Evolutionary conservation across 2,888 invertebrate species (phyloP), one percentile per base, ranked within the genome.

Genomic region (Pammene fasciana): DNA sequence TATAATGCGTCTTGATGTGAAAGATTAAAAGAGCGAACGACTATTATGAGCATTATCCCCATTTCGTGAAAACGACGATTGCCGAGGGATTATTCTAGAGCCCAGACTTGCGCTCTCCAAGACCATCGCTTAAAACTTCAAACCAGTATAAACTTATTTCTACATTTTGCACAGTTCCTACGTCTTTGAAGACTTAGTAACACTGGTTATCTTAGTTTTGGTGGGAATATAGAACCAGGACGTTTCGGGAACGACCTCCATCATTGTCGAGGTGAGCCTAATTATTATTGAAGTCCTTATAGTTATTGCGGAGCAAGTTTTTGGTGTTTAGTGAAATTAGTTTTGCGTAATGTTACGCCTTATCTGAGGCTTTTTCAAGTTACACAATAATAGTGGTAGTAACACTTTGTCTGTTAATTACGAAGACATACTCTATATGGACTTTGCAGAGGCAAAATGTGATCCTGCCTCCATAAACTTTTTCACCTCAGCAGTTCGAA

Each of bases 11-110:
- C 45, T 41, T 41, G 70, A 65, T 65, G 68, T 68, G 65, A 78
- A 75, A 78, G 78, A 77, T 79, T 76, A 74, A 76, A 77, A 76
- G 72, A 75, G 75, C 73, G 73, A 76, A 76, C 74, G 74, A 74
- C 70, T 61, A 72, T 74, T 76, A 77, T 80, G 79, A 78, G 79
- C 79, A 79, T 79, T 76, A 77, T 74, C 77, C 74, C 71, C 72
- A 70, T 73, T 74, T 71, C 67, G 67, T 46, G 65, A 67, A 73
- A 74, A 74, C 74, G 73, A 73, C 73, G 72, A 75, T 72, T 70
- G 71, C 73, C 72, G 70, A 16, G 70, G 72, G 70, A 65, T 70
- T 65, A 70, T 60, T 54, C 48, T 6, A 26, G 59, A 60, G 45
- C 64, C 54, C 7, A 46, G 16, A 10, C 34, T 34, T 34, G 3